Base-by-base conservation (phyloP, 2,888 invertebrate species). In the Alsophila aescularia region DNA sequence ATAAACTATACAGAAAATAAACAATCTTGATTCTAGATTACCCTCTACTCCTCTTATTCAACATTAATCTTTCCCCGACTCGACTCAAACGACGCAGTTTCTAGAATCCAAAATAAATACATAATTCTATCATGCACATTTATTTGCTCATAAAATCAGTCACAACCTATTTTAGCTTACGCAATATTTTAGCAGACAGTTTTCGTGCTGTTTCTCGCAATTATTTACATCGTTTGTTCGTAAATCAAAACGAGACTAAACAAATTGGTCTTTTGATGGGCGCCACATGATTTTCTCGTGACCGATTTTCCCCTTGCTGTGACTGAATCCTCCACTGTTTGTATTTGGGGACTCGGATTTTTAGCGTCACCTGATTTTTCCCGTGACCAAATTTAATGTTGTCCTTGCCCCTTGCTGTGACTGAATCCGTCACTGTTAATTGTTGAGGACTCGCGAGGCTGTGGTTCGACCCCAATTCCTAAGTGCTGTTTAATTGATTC, bases 81-180 rank as follows among this genome's bases (percentile, higher is more conserved):
- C n/a, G 32, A 35, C 7, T 7, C 27, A 10, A 32, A 27, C 12
- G 13, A 51, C 42, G 37, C 51, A 37, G 31, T 43, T 43, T 43
- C 37, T 37, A 24, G 21, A 37, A 37, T 37, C 27, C 13, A 52
- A 44, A 52, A 52, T 36, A 18, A 50, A 50, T 39, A 44, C 13
- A 42, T 35, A 13, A 29, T 35, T 21, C 36, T 39, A 10, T 15
- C 37, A 21, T 32, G 37, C 37, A 52, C 8, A 32, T 44, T 44
- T 32, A 31, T 39, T 52, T 15, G 15, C 14, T 31, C 36, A 18
- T 45, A 40, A 52, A 34, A 45, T 45, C 21, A 24, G 31, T 51
- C 51, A 43, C 31, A 13, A 18, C 31, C 51, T 51, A 43, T 51
- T 51, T 50, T 31, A 9, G 42, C 43, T 52, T 52, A 52, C 53